Percentiles rank a stretch among this genome's conserved stretches.
phyloP scores from a whole-genome alignment of 2,888 invertebrate species.

The Pachycephus smyrnensis region DNA sequence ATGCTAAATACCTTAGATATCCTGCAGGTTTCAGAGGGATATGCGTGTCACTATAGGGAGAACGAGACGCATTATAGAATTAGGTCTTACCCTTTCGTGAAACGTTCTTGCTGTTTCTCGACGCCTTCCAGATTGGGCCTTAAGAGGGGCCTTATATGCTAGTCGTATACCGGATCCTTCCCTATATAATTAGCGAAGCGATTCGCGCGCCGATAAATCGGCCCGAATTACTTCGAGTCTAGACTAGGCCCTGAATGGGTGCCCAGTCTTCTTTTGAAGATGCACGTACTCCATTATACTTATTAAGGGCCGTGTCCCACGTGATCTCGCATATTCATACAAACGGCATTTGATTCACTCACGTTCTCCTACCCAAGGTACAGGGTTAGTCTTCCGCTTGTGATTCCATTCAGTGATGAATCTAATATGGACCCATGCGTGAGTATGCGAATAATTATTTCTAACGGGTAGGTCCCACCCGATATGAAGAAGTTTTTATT shows the following conservation, averaged over 20 bases:
- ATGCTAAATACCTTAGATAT: constrained; percentile 46
- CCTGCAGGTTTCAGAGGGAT: not conserved
- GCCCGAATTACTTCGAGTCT: constrained; percentile 6
- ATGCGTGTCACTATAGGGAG: not conserved
- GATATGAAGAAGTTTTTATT: constrained; percentile 9
- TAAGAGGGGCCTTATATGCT: not conserved
- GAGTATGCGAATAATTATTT: constrained; percentile 52
- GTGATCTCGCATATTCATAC: constrained; percentile 50
- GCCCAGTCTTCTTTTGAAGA: not conserved
- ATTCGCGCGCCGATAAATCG: constrained; percentile 20
- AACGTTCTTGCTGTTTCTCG: not conserved
- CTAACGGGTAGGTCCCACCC: constrained; percentile 24
- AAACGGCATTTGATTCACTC: not conserved
- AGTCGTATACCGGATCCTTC: not conserved
- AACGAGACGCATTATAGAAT: not conserved
- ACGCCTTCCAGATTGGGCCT: not conserved
- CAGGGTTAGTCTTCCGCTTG: constrained; percentile 46
- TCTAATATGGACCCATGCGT: constrained; percentile 42
- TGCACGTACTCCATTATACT: constrained; percentile 15
- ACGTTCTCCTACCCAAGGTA: not conserved
- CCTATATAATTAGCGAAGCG: not conserved
- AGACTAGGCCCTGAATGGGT: constrained; percentile 7
- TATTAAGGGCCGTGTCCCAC: constrained; percentile 38
- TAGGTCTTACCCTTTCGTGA: not conserved
- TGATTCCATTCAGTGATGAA: constrained; percentile 35